These are phyloP conservation scores for Anodontia alba DNA, from an alignment of 2,888 invertebrate species.

Conservation along the genomic window DNA sequence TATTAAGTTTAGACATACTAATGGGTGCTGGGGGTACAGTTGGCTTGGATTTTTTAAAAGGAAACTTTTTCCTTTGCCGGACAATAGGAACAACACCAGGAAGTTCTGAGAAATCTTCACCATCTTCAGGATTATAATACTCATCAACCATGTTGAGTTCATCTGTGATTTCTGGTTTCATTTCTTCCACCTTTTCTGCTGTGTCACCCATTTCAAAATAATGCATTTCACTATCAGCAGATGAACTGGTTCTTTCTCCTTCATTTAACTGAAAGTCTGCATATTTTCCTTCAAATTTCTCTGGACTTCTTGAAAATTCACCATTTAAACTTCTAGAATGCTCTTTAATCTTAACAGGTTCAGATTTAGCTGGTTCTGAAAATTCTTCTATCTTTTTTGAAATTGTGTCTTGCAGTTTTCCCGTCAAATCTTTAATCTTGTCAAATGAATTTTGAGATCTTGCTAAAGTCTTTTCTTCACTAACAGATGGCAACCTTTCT, in stretches of 20 bases:
- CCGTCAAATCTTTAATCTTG: slow-evolving; percentile 65
- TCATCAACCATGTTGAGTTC: slow-evolving; percentile 48
- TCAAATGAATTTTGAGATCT: slow-evolving; percentile 62
- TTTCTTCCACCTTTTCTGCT: slow-evolving; percentile 28
- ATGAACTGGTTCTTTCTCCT: slow-evolving; percentile 21
- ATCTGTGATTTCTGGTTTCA: slow-evolving; percentile 21
- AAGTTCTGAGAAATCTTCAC: slow-evolving; percentile 63
- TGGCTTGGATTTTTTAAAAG: slow-evolving; percentile 49
- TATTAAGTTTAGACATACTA: slow-evolving; percentile 60
- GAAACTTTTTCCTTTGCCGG: slow-evolving; percentile 46
- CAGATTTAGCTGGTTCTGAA: slow-evolving; percentile 41
- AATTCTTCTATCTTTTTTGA: slow-evolving; percentile 75
- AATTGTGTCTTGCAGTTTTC: slow-evolving; percentile 67
- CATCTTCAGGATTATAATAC: slow-evolving; percentile 41
- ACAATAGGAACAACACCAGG: slow-evolving; percentile 45
- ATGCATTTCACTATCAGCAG: slow-evolving; percentile 42
- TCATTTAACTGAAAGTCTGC: background rate
- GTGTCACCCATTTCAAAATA: slow-evolving; percentile 43
- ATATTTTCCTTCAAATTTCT: background rate
- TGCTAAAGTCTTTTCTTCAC: slow-evolving; percentile 32
- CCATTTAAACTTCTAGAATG: slow-evolving; percentile 36
- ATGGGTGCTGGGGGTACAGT: slow-evolving; percentile 54
- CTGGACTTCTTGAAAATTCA: background rate
- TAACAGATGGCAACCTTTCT: slow-evolving; percentile 5
- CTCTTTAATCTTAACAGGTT: slow-evolving; percentile 57